Evolutionary conservation across 2,888 invertebrate species (phyloP).

Genomic region (Trichacis sp.): DNA sequence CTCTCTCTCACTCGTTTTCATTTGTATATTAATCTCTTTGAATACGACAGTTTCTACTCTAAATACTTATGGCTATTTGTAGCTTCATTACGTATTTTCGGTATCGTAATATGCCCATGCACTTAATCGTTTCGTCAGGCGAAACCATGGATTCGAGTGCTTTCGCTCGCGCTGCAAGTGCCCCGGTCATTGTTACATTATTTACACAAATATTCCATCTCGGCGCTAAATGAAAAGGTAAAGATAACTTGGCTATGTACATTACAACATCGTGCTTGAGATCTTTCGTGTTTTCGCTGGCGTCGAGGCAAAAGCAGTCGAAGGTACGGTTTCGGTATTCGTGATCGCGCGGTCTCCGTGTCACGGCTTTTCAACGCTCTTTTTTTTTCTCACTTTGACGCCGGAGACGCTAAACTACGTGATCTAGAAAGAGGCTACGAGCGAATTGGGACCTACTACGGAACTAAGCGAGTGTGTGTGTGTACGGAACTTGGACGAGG

Average conservation of each 20-base stretch:
- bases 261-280: constrained; percentile 1
- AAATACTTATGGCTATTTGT: constrained; percentile 52
- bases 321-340: constrained; percentile 15
- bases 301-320: constrained; percentile 14
- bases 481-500: constrained; percentile 48
- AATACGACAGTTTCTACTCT: constrained; percentile 40
- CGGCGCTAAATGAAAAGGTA: neutral
- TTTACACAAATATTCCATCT: constrained; percentile 4
- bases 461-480: constrained; percentile 34
- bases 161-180: constrained; percentile 6
- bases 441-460: constrained; percentile 47
- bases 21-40: constrained; percentile 37
- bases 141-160: constrained; percentile 19
- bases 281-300: neutral
- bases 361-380: constrained; percentile 33
- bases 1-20: constrained; percentile 26
- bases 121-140: constrained; percentile 24
- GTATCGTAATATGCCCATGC: constrained; percentile 44
- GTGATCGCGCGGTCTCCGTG: constrained; percentile 28
- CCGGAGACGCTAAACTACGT: constrained; percentile 42
- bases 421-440: constrained; percentile 44
- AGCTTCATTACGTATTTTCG: constrained; percentile 57
- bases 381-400: constrained; percentile 29
- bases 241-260: neutral
- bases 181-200: neutral